These are phyloP conservation scores for Archilochus colubris DNA, from an alignment of 2,113 vertebrate species.

Conservation along the genomic window DNA sequence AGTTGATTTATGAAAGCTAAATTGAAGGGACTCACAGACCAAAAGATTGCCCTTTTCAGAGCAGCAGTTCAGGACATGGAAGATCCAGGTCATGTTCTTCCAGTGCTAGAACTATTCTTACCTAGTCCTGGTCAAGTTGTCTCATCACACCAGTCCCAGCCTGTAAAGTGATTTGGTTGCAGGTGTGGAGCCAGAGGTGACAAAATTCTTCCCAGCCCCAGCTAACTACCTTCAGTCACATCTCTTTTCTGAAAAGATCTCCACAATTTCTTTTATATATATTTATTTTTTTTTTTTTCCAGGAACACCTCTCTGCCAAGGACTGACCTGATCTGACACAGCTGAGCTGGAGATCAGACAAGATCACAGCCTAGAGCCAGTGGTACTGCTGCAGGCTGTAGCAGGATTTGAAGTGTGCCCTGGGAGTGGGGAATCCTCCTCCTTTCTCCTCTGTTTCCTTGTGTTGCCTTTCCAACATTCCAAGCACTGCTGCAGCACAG, in stretches of 20 bases:
- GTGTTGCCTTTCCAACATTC: background rate
- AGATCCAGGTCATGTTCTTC: background rate
- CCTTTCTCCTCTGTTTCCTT: background rate
- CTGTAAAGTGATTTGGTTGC: background rate
- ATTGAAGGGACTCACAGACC: background rate
- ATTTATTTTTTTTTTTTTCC: background rate
- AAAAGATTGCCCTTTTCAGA: background rate
- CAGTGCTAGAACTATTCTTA: background rate
- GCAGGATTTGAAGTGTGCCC: background rate
- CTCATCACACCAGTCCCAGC: background rate
- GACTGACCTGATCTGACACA: background rate
- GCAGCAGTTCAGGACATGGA: background rate
- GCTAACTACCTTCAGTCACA: background rate
- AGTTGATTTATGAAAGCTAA: background rate
- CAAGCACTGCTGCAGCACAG: background rate
- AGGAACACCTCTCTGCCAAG: background rate
- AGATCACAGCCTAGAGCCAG: slow-evolving; percentile 14
- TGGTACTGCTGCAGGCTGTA: slow-evolving; percentile 30
- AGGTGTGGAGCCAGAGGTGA: background rate
- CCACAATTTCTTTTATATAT: no score
- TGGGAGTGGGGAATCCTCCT: background rate
- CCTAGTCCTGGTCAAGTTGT: background rate
- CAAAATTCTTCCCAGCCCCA: background rate
- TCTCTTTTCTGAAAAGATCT: background rate
- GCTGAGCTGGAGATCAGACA: background rate